Evolutionary conservation across 2,113 vertebrate species (phyloP).

Genomic region (Propithecus coquereli): DNA sequence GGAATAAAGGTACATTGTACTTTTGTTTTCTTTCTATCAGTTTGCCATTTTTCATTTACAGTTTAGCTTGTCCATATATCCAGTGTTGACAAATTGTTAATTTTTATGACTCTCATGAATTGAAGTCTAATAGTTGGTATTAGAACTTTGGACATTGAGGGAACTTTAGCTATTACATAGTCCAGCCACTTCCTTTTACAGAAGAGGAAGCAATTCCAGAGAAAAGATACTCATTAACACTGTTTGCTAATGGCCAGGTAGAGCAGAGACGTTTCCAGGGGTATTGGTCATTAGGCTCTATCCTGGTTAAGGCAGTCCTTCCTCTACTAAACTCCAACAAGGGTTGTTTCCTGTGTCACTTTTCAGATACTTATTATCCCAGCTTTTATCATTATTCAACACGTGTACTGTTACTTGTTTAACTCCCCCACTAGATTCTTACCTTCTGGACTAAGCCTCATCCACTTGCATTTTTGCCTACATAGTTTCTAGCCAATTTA

Average conservation of each 20-base stretch:
- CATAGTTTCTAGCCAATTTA: not conserved
- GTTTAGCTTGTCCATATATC: not conserved
- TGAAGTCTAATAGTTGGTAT: not conserved
- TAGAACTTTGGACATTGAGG: not conserved
- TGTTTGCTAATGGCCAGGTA: not conserved
- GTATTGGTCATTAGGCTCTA: not conserved
- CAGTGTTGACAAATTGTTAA: not conserved
- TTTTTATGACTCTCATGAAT: conserved; percentile 20
- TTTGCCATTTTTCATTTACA: not conserved
- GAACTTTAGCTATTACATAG: not conserved
- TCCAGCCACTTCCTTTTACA: not conserved
- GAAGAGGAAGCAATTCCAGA: not conserved
- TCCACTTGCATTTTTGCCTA: not conserved
- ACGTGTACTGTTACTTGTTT: not conserved
- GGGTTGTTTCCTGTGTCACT: not conserved
- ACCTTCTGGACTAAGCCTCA: not conserved
- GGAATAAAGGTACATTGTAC: not conserved
- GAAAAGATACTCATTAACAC: not conserved
- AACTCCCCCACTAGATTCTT: not conserved
- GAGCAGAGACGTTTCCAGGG: not conserved
- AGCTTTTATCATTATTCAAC: not conserved
- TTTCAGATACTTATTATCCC: not conserved
- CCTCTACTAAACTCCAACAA: not conserved
- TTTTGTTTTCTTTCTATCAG: not conserved
- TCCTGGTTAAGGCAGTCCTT: not conserved